Evolutionary conservation across 2,113 vertebrate species (phyloP).

Genomic region (Hylia prasina): DNA sequence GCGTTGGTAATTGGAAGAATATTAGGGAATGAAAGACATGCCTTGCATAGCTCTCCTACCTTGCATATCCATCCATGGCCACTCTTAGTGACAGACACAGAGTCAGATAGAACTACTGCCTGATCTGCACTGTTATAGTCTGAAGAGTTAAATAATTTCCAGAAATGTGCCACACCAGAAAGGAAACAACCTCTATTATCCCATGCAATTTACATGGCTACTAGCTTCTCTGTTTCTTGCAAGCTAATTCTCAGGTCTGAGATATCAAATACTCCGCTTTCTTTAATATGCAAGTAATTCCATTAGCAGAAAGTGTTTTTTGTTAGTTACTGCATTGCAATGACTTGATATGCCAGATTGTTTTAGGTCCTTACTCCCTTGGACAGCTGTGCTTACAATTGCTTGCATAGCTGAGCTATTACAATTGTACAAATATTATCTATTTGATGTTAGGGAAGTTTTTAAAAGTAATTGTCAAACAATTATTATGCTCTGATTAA

Average conservation of each 20-base stretch:
- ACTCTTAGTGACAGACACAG: background rate
- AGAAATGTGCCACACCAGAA: background rate
- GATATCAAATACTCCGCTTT: conserved; percentile 7
- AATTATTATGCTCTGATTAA: conserved; percentile 64
- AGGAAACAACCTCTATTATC: background rate
- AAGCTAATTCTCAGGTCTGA: background rate
- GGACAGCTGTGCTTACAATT: conserved; percentile 11
- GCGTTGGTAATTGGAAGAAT: background rate
- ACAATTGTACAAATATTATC: conserved; percentile 43
- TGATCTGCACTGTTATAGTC: background rate
- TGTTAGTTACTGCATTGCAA: background rate
- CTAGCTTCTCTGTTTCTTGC: background rate
- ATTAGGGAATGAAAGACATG: background rate
- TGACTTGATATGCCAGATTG: background rate
- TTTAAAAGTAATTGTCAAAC: conserved; percentile 67
- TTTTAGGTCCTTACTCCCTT: background rate
- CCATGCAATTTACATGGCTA: background rate
- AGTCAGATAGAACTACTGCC: background rate
- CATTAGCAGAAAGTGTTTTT: background rate
- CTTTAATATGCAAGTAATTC: background rate
- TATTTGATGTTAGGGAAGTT: conserved; percentile 46
- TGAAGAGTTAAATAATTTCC: background rate
- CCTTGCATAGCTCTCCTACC: background rate
- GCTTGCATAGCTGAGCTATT: conserved; percentile 39
- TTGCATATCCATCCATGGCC: background rate